phyloP scores from a whole-genome alignment of 2,797 vertebrate species.

The Ctenopoma multispine region DNA sequence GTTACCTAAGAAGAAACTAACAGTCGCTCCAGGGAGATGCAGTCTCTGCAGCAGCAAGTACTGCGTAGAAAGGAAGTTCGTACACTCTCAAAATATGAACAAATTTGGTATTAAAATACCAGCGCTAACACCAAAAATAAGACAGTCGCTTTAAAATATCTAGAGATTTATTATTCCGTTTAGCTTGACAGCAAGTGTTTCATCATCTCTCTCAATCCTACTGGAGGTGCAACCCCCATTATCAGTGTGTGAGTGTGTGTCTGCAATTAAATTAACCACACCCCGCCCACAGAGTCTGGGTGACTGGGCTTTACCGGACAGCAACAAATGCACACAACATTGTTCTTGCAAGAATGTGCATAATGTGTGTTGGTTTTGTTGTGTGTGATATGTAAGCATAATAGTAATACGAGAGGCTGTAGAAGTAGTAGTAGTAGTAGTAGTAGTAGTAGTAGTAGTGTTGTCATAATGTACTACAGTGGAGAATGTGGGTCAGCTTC shows the following conservation, averaged over 20 bases:
- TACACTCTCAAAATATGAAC: neutral
- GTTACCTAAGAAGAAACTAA: too few relatives aligned
- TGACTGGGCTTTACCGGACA: conserved; percentile 15
- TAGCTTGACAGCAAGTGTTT: conserved; percentile 36
- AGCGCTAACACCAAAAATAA: neutral
- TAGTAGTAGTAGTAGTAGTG: conserved; percentile 39
- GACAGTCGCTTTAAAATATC: too few relatives aligned
- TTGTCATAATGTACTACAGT: conserved; percentile 66
- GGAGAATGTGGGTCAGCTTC: conserved; percentile 76
- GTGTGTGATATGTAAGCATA: conserved; percentile 1
- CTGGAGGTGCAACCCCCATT: conserved; percentile 30
- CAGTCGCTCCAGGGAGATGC: conserved; percentile 9
- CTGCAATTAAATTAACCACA: conserved; percentile 24
- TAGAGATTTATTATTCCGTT: conserved; percentile 49
- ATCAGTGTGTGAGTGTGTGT: neutral
- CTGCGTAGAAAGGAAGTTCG: conserved; percentile 27
- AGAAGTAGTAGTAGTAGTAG: conserved; percentile 16
- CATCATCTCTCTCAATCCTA: conserved; percentile 45
- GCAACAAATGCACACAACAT: neutral
- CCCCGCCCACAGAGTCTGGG: conserved; percentile 3
- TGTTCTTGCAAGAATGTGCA: neutral
- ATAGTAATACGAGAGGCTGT: conserved; percentile 7
- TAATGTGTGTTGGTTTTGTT: neutral
- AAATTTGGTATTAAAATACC: neutral
- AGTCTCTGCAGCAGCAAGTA: conserved; percentile 2